Base-by-base conservation (phyloP, 2,113 vertebrate genomes). In the Neotoma lepida region DNA sequence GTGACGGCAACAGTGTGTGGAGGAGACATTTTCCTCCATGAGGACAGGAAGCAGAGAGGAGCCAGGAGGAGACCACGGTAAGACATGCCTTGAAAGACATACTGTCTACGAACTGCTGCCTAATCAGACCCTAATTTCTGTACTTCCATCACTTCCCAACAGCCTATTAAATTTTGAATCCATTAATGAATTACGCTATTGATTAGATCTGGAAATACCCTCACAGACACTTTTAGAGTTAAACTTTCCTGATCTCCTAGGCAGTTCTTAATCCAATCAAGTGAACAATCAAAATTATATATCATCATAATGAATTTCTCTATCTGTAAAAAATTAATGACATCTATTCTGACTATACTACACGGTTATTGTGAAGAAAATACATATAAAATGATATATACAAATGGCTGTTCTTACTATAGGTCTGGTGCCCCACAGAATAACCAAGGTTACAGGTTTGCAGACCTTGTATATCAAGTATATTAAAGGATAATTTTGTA, bases 351-450 rank as follows among this genome's bases (percentile, higher is more conserved):
- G 68, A 86, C 2, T 26, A 87, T 14, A 13, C 6, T 7, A 17
- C 44, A 61, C 63, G 30, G 49, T 86, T 89, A 77, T n/a, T 84
- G 2, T 89, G 6, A 94, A 93, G 20, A 68, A 64, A 86, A 81
- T 54, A 18, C 35, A 56, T 71, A 80, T 28, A 77, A 81, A 63
- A 84, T 81, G 61, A 87, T 41, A 15, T 24, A 73, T 24, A 74
- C 15, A 70, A 68, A 74, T 85, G 39, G 63, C 41, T 70, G 3
- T 9, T 78, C 13, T 66, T 82, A 44, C 6, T 1, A 18, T 44
- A 80, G 70, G 17, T n/a, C 18, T 30, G 7, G 9, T 78, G 46
- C 78, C 26, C 63, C 58, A 4, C n/a, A 46, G 24, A 91, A 95
- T 41, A 49, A 30, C 20, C 6, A 30, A 76, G 1, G 3, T 77